phyloP scores from a whole-genome alignment of 2,888 invertebrate genomes.

The Thymelicus acteon region DNA sequence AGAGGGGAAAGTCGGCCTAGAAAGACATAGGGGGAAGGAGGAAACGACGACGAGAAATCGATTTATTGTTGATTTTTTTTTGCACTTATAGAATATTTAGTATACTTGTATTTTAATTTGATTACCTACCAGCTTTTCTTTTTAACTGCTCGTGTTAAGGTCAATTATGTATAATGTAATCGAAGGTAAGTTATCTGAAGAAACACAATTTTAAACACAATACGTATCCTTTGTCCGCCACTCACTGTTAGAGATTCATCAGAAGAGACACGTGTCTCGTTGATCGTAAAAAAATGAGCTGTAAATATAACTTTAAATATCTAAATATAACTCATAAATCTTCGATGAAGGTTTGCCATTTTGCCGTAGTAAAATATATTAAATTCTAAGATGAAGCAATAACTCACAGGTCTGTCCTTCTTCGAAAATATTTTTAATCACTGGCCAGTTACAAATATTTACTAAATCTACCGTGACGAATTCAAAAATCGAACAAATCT shows the following conservation, averaged over 20 bases:
- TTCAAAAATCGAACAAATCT: constrained; percentile 23
- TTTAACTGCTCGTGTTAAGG: too few relatives aligned
- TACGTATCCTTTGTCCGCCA: too few relatives aligned
- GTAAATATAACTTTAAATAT: not conserved
- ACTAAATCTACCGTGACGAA: constrained; percentile 13
- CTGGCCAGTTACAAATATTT: constrained; percentile 13
- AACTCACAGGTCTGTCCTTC: not conserved
- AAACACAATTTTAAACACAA: too few relatives aligned
- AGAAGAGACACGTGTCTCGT: not conserved
- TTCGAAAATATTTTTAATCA: constrained; percentile 20
- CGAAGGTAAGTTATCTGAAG: too few relatives aligned
- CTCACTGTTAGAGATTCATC: not conserved
- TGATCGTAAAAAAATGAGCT: constrained; percentile 2
- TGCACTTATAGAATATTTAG: too few relatives aligned
- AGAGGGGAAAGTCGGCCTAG: too few relatives aligned
- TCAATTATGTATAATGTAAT: too few relatives aligned
- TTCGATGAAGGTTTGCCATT: not conserved
- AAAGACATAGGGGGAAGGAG: too few relatives aligned
- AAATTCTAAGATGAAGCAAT: not conserved
- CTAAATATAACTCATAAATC: not conserved
- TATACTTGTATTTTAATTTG: too few relatives aligned
- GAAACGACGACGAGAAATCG: too few relatives aligned
- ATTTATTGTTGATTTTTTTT: too few relatives aligned
- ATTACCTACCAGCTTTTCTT: too few relatives aligned
- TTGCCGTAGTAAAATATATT: not conserved